These are phyloP conservation scores for Pipistrellus pygmaeus DNA, from an alignment of 2,797 vertebrate genomes.

Conservation along the genomic window DNA sequence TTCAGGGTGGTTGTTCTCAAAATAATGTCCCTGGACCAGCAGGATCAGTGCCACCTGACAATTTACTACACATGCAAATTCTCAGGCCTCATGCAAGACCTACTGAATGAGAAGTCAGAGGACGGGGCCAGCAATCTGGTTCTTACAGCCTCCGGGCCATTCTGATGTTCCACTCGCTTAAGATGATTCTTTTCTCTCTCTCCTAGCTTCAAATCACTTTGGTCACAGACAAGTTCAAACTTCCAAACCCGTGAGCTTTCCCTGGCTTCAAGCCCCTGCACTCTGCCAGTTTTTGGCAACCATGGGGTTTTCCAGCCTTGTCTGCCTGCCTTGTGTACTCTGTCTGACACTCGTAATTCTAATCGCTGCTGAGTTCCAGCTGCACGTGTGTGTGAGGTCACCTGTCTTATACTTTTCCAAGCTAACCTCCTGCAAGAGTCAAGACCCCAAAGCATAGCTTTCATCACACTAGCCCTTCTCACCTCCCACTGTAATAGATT, in stretches of 20 bases:
- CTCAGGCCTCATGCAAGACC: neutral
- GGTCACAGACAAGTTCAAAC: neutral
- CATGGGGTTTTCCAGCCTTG: neutral
- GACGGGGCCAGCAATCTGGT: too few species aligned
- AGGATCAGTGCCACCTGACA: neutral
- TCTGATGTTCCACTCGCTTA: rapidly evolving
- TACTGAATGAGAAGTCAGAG: neutral
- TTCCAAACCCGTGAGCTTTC: neutral
- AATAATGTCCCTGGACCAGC: neutral
- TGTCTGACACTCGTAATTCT: neutral
- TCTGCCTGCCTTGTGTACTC: neutral
- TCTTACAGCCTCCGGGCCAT: neutral
- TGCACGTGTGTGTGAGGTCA: neutral
- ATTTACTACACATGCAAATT: neutral
- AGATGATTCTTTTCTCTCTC: neutral
- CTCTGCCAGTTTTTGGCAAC: neutral
- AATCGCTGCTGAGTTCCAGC: neutral
- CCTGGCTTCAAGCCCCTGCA: neutral
- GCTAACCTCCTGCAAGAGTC: neutral
- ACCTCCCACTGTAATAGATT: neutral
- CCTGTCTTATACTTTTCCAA: neutral
- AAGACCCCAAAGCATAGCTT: neutral
- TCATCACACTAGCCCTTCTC: neutral
- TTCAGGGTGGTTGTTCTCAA: neutral
- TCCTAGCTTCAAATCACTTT: neutral